Percentiles rank a stretch among this genome's conserved stretches.
Evolutionary conservation across 2,888 invertebrate genomes (phyloP).

Genomic region (Catocala sponsa): DNA sequence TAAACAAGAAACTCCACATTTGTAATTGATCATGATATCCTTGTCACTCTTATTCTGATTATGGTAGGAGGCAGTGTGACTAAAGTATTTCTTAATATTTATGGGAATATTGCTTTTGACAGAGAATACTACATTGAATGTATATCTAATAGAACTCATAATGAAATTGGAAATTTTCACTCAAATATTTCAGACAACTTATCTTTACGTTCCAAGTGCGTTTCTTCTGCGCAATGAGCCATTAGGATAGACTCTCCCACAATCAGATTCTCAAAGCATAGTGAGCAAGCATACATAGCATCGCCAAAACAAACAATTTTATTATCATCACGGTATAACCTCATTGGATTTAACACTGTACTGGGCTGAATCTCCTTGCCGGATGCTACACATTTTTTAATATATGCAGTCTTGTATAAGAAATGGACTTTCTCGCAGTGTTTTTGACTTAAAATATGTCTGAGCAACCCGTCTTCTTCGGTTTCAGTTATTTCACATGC

Average conservation of each 20-base stretch:
- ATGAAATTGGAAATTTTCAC: constrained; percentile 14
- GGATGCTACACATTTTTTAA: constrained; percentile 75
- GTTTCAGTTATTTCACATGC: constrained; percentile 66
- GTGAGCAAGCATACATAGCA: constrained; percentile 77
- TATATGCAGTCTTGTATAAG: constrained; percentile 81
- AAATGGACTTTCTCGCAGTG: constrained; percentile 83
- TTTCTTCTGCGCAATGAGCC: constrained; percentile 70
- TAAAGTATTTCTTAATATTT: neutral
- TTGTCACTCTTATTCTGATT: constrained; percentile 1
- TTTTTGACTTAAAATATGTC: constrained; percentile 72
- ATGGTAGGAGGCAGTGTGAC: constrained; percentile 1
- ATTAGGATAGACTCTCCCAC: constrained; percentile 79
- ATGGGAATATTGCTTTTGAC: neutral
- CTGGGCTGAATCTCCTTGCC: constrained; percentile 82
- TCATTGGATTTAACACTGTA: constrained; percentile 81
- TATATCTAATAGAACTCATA: constrained; percentile 5
- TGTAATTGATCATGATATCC: neutral
- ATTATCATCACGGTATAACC: constrained; percentile 81
- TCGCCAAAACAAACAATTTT: constrained; percentile 84
- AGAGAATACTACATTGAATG: no score
- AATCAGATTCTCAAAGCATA: constrained; percentile 80
- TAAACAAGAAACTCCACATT: neutral
- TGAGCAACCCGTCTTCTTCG: constrained; percentile 72
- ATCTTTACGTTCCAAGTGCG: constrained; percentile 69
- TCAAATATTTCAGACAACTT: constrained; percentile 68